These are phyloP conservation scores for Aleiodes alternator DNA, from an alignment of 2,888 invertebrate species.

Conservation along the genomic window DNA sequence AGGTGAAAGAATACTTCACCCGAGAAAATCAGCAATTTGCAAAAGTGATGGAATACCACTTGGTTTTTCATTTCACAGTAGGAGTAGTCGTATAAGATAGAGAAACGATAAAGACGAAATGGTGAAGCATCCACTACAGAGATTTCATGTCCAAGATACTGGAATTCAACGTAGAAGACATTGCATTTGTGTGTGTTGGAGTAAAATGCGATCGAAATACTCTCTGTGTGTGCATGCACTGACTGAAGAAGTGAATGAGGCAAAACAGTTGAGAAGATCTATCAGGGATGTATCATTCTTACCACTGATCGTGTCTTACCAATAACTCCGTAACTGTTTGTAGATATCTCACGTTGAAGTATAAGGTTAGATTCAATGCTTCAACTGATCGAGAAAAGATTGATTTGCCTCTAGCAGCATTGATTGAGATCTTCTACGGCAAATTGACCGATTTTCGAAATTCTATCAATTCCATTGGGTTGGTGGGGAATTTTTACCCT, in stretches of 20 bases:
- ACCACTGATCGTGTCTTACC: slow-evolving; percentile 35
- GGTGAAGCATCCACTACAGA: slow-evolving; percentile 8
- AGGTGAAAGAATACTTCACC: no score
- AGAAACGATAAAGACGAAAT: slow-evolving; percentile 27
- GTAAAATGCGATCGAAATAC: slow-evolving; percentile 12
- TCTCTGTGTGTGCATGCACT: no score
- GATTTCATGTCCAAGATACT: slow-evolving; percentile 39
- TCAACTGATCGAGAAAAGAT: neutral
- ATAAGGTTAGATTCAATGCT: no score
- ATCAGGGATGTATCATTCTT: slow-evolving; percentile 25
- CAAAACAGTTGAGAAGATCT: slow-evolving; percentile 24
- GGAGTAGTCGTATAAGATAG: neutral
- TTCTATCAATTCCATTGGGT: no score
- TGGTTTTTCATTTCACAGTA: no score
- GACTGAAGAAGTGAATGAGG: slow-evolving; percentile 10
- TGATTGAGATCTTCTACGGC: neutral
- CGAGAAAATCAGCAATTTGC: slow-evolving; percentile 25
- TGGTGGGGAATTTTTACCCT: no score
- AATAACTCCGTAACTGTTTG: slow-evolving; percentile 30
- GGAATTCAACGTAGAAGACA: slow-evolving; percentile 22
- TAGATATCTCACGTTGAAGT: slow-evolving; percentile 9
- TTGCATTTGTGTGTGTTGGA: neutral
- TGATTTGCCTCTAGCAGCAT: slow-evolving; percentile 14
- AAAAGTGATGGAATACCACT: slow-evolving; percentile 20
- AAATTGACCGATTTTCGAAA: no score